Evolutionary conservation across 1,140 invertebrate genomes (phyloP).

Genomic region (Carposina sasakii): DNA sequence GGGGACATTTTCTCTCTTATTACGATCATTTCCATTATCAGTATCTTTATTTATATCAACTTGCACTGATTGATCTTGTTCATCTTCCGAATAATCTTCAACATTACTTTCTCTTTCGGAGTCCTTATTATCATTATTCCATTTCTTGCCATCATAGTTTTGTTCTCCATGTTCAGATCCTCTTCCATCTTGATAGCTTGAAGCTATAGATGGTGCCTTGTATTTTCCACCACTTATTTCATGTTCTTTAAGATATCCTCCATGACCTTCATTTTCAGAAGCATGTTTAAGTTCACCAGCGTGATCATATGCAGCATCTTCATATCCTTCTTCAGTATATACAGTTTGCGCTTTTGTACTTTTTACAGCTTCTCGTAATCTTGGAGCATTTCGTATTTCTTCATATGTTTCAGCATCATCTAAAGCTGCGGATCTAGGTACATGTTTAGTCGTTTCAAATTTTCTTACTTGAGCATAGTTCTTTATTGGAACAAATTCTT

Average conservation of each 20-base stretch:
- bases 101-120: conserved; percentile 43
- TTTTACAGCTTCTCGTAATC: conserved; percentile 78
- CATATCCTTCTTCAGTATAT: conserved; percentile 85
- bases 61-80: conserved; percentile 31
- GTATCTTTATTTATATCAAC: conserved; percentile 20
- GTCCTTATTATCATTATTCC: conserved; percentile 50
- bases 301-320: conserved; percentile 84
- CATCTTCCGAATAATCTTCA: conserved; percentile 48
- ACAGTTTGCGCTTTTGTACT: conserved; percentile 82
- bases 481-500: conserved; percentile 78
- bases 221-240: conserved; percentile 56
- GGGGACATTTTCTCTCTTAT: conserved; percentile 8
- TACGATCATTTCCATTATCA: conserved; percentile 14
- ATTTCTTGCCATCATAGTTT: conserved; percentile 44
- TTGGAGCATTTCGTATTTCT: conserved; percentile 74
- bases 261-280: conserved; percentile 70
- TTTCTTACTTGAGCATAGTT: conserved; percentile 80
- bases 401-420: conserved; percentile 74
- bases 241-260: conserved; percentile 57
- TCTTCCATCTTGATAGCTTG: conserved; percentile 43
- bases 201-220: conserved; percentile 42
- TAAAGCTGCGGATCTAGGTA: conserved; percentile 74
- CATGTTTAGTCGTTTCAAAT: conserved; percentile 74
- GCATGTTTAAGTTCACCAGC: conserved; percentile 80
- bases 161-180: conserved; percentile 43